Percentiles rank a stretch among this genome's conserved stretches.
Evolutionary conservation across 1,140 invertebrate species (phyloP).

Genomic region (Cyphomyrmex costatus): DNA sequence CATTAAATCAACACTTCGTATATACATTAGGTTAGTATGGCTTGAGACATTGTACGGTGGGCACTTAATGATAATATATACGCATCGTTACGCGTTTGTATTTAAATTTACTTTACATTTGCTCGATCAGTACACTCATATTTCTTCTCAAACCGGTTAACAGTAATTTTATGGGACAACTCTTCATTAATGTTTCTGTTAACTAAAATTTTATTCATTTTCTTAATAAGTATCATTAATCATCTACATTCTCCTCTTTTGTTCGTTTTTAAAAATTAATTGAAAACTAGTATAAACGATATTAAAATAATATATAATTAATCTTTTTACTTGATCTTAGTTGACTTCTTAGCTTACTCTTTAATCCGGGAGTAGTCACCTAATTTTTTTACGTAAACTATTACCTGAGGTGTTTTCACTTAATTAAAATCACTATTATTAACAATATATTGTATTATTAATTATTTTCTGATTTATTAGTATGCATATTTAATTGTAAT

Average conservation of each 20-base stretch:
- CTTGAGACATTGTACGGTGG: constrained; percentile 44
- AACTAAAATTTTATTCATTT: neutral
- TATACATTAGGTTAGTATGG: constrained; percentile 35
- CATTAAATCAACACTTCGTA: constrained; percentile 40
- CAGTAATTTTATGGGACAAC: neutral
- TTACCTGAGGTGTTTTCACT: no score
- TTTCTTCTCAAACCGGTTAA: neutral
- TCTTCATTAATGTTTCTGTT: neutral
- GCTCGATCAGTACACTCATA: constrained; percentile 22
- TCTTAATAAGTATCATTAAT: neutral
- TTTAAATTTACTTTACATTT: constrained; percentile 35
- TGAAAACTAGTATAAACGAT: neutral
- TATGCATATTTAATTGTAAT: no score
- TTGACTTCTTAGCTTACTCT: neutral
- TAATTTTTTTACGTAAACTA: no score
- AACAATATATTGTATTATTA: no score
- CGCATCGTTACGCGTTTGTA: constrained; percentile 27
- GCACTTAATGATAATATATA: constrained; percentile 51
- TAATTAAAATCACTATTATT: no score
- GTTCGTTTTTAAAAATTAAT: neutral
- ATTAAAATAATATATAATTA: neutral
- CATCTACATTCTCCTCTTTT: neutral
- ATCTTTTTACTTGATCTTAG: no score
- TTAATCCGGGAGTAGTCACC: neutral
- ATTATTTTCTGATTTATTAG: no score